Conservation (phyloP, 2,888 invertebrate species). For the Smittia sp. region DNA sequence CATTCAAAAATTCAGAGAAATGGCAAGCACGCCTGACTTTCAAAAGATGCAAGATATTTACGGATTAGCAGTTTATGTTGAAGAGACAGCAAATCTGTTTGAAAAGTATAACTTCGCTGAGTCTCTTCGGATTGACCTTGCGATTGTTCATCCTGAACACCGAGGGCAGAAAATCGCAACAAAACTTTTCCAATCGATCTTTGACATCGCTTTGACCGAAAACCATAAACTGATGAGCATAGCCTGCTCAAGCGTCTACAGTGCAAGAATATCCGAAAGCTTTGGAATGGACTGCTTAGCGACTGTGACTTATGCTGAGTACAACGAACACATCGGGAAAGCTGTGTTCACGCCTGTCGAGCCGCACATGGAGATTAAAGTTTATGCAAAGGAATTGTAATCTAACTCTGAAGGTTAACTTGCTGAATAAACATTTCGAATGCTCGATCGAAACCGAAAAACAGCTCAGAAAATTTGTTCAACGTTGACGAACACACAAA, state of each 20-base stretch:
- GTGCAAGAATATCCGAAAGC: neutral
- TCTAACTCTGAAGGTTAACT: no score
- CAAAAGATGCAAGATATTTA: no score
- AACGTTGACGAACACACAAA: no score
- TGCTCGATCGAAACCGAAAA: no score
- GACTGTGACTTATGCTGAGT: neutral
- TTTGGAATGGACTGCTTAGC: neutral
- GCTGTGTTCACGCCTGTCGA: neutral
- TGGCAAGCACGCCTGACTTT: no score
- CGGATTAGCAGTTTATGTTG: no score
- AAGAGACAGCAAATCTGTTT: no score
- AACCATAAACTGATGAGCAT: neutral
- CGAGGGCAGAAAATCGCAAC: neutral
- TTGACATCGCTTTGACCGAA: neutral
- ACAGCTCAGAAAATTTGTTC: no score
- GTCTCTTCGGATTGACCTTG: conserved; percentile 6
- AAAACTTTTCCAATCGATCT: neutral
- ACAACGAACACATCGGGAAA: neutral
- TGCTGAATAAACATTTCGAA: no score
- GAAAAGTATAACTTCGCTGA: no score
- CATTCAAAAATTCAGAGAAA: neutral
- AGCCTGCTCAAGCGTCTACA: neutral
- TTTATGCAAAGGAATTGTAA: conserved; percentile 1
- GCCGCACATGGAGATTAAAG: conserved; percentile 6
- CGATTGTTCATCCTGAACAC: conserved; percentile 18